Base-by-base conservation (phyloP, 2,113 vertebrate species). In the Platichthys flesus region DNA sequence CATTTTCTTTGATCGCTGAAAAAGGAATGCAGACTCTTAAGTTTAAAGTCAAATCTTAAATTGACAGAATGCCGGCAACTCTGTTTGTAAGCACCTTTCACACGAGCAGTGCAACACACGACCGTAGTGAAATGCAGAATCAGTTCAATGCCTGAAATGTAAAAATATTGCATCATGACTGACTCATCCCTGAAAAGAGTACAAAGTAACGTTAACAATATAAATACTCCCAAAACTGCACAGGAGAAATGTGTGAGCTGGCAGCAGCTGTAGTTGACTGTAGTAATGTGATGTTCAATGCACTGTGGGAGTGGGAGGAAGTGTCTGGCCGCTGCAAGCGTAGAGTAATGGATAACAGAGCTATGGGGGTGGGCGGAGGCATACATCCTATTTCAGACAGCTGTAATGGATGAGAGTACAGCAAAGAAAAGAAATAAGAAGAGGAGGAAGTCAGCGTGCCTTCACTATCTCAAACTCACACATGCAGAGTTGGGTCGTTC, bases 391-490 rank as follows among this genome's bases (percentile, higher is more conserved):
- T 87, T 89, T 84, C 81, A 91, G 91, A 91, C 92, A 93, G 90
- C 85, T 89, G 88, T 93, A 92, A 93, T 91, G 87, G 90, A 93
- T 92, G 90, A 89, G 86, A 89, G 82, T 85, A 83, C 85, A 86
- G 85, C 79, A 68, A 89, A 82, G 87, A 31, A 6, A 31, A 31
- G 83, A 59, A 62, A 84, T 76, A 81, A 91, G 76, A 88, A 76
- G 74, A 78, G 74, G 81, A 84, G 87, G 88, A 87, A 85, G 87
- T 79, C 85, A 84, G 88, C 78, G 10, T 78, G 83, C 81, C 66
- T 69, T 80, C 71, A 71, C 81, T 80, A 81, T 84, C 82, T 84
- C 79, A 42, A 77, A 87, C 76, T 64, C 77, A 85, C 81, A 63
- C 80, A 77, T 68, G 42, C 76, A 74, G 71, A 83, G 87, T 81